phyloP scores from a whole-genome alignment of 2,888 invertebrate species.

The Herminia tarsipennalis region DNA sequence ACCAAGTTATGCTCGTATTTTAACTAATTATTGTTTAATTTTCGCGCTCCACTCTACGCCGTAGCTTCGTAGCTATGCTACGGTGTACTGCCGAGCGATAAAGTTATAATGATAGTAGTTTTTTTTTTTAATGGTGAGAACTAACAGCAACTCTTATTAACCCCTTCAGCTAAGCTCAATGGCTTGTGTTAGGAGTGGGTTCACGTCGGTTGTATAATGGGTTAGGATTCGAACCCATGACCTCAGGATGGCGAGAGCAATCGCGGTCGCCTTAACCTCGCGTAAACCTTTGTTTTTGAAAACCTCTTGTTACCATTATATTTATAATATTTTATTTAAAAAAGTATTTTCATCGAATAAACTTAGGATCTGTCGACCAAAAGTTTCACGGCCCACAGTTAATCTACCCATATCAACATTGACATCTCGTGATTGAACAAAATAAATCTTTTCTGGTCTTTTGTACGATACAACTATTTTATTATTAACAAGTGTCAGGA shows the following conservation, averaged over 20 bases:
- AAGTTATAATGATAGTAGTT: not conserved
- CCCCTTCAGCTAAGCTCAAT: no score
- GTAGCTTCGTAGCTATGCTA: conserved; percentile 5
- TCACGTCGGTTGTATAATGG: no score
- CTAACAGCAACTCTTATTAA: no score
- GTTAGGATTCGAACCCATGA: no score
- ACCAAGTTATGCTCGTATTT: conserved; percentile 3
- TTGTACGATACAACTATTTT: not conserved
- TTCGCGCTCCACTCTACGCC: not conserved
- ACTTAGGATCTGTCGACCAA: no score
- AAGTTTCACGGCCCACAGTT: not conserved
- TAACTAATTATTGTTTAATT: conserved; percentile 3
- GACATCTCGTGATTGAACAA: not conserved
- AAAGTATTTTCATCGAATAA: no score
- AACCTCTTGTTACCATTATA: no score
- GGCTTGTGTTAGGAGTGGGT: no score
- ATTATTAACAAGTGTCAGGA: not conserved
- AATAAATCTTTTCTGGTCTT: not conserved
- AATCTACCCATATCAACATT: not conserved
- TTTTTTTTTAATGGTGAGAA: not conserved
- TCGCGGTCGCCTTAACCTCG: no score
- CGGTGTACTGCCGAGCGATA: not conserved
- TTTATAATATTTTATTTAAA: no score
- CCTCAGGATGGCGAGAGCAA: no score
- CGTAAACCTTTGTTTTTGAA: no score